Base-by-base conservation (phyloP, 2,888 invertebrate species). In the Agrotis clavis region DNA sequence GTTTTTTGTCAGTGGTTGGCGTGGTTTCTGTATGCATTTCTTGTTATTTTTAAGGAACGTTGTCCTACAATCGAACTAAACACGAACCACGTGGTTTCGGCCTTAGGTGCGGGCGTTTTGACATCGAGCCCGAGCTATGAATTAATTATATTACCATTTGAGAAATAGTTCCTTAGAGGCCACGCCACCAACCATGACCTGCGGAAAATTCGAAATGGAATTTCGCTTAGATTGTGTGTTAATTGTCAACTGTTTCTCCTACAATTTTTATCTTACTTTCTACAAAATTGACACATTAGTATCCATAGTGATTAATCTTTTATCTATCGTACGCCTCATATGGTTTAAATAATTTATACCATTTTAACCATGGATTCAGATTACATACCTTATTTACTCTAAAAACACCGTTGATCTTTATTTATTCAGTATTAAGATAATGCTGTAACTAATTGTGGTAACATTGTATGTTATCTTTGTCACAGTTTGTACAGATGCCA, bases 401-500 rank as follows among this genome's bases (percentile, higher is more conserved):
- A 47, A 47, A 51, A 30, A 48, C 14, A 9, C 21, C 7, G 30
- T 53, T 59, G 7, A 30, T 71, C 30, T 11, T 21, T 30, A 7
- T 71, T n/a, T 18, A 45, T 30, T 19, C 19, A 45, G 50, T 19
- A 51, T 45, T 4, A 50, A 47, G 18, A 54, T 47, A 41, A 47
- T 54, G 47, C 30, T 54, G 30, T 30, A 60, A 60, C 21, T 60
- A 54, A 47, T 35, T 47, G 53, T 14, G 13, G 19, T 60, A 9
- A 53, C 51, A 60, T 53, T 59, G 68, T 57, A 19, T 13, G 45
- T 59, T 21, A 53, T 68, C 45, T 18, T 30, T 50, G 19, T 50
- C 11, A 25, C 30, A 25, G 48, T 14, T 21, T 35, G 9, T 35
- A 35, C 35, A 9, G 35, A 35, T 9, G 41, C 41, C 41, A 41